Base-by-base conservation (phyloP, 2,113 vertebrate species). In the Phalacrocorax aristotelis region DNA sequence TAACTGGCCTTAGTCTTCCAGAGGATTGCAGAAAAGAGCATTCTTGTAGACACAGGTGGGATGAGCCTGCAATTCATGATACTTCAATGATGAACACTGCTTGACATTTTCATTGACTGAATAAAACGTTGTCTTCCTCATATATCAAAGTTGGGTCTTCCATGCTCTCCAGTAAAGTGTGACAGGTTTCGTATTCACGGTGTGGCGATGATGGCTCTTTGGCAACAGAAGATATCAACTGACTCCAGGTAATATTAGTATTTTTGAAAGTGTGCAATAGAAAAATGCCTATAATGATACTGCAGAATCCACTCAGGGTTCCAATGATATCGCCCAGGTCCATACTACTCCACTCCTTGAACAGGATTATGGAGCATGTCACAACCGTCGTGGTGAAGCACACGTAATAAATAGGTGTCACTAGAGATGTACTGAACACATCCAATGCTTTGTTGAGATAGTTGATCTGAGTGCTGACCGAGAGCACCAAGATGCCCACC, bases 381-480 rank as follows among this genome's bases (percentile, higher is more conserved):
- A 98, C 96, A 55, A 98, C 98, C 1, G 94, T 98, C 0, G 96
- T 98, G 0, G 98, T 99, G 94, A 99, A 99, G 82, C 98, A 98
- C 23, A 98, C 98, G 0, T 99, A 98, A 72, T 99, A 98, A 93
- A 99, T 97, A 29, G 98, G 98, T 10, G 98, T 98, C 93, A 99
- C 98, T 2, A 99, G 91, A 64, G 98, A 98, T 0, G 98, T 98
- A 78, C 98, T 98, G 77, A 99, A 99, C 21, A 97, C 54, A 4
- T 99, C 98, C 94, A 99, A 62, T 0, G 98, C 98, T 96, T 98
- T 99, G 97, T 99, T 99, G 96, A 99, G 98, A 84, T 99, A 99
- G 95, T 96, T 98, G 78, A 99, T 98, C 96, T 99, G 98, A 29
- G 96, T 98, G 23, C 94, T 95, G 66, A 98, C 96, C 7, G 98